A percentile compares a stretch with the other conserved stretches of the same genome.
Evolutionary conservation across 2,797 vertebrate genomes (phyloP).

Genomic region (Rhabdomys pumilio): DNA sequence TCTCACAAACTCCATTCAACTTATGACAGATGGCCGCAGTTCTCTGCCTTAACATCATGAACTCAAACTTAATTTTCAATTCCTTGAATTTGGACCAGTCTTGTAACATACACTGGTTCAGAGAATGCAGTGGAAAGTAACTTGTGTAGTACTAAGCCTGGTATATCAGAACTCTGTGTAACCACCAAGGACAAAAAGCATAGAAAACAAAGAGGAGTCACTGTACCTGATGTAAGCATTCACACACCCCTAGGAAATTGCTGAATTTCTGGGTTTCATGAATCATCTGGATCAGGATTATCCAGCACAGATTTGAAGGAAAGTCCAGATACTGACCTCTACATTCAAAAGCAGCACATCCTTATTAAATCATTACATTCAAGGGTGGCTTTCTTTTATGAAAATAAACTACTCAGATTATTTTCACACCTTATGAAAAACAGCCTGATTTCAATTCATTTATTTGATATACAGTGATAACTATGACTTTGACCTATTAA

Average conservation of each 20-base stretch:
- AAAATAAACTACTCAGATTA: neutral
- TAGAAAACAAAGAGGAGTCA: neutral
- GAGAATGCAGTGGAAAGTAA: neutral
- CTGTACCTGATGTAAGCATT: neutral
- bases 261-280: neutral
- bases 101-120: neutral
- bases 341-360: neutral
- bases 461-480: neutral
- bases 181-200: neutral
- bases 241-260: neutral
- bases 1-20: neutral
- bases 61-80: neutral
- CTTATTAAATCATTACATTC: neutral
- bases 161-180: neutral
- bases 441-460: neutral
- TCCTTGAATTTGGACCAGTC: constrained; percentile 22
- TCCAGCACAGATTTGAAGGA: neutral
- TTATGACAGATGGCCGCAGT: neutral
- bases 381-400: neutral
- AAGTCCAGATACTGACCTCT: neutral
- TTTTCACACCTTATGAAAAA: constrained; percentile 20
- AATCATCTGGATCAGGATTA: neutral
- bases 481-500: neutral
- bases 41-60: neutral
- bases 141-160: neutral